phyloP scores from a whole-genome alignment of 2,888 invertebrate genomes.

The Ephialtes manifestator region DNA sequence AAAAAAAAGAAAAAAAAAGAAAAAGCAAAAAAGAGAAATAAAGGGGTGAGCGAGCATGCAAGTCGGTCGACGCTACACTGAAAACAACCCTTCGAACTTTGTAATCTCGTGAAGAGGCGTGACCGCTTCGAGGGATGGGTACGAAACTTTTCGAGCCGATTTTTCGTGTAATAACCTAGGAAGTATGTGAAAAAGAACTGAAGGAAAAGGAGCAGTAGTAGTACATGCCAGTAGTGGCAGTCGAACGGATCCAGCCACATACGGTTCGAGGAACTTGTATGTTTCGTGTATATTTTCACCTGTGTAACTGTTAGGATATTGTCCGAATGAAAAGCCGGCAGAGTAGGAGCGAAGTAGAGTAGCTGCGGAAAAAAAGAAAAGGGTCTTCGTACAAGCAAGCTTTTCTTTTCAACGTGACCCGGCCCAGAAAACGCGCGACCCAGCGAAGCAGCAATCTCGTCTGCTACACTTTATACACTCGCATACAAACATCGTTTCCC shows the following conservation, averaged over 20 bases:
- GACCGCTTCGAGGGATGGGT: constrained; percentile 38
- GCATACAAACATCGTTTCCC: constrained; percentile 44
- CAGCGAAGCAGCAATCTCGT: not conserved
- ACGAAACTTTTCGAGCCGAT: constrained; percentile 59
- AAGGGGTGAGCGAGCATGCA: constrained; percentile 18
- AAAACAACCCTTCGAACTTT: constrained; percentile 67
- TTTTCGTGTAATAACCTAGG: constrained; percentile 59
- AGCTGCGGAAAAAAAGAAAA: constrained; percentile 17
- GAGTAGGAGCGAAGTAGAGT: constrained; percentile 16
- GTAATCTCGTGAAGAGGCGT: constrained; percentile 68
- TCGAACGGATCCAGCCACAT: not conserved
- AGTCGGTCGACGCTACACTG: constrained; percentile 29
- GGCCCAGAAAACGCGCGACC: constrained; percentile 37
- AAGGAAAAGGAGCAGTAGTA: constrained; percentile 6
- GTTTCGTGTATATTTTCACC: constrained; percentile 15
- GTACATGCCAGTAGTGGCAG: constrained; percentile 10
- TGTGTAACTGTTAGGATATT: constrained; percentile 49
- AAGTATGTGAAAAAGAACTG: constrained; percentile 6
- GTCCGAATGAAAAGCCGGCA: constrained; percentile 45
- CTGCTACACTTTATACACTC: constrained; percentile 6
- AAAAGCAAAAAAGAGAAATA: constrained; percentile 5
- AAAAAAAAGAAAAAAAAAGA: not conserved
- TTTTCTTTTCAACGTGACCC: constrained; percentile 60
- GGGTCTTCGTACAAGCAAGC: constrained; percentile 18
- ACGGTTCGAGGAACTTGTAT: not conserved